phyloP scores from a whole-genome alignment of 2,113 vertebrate species.

The Bufo bufo region DNA sequence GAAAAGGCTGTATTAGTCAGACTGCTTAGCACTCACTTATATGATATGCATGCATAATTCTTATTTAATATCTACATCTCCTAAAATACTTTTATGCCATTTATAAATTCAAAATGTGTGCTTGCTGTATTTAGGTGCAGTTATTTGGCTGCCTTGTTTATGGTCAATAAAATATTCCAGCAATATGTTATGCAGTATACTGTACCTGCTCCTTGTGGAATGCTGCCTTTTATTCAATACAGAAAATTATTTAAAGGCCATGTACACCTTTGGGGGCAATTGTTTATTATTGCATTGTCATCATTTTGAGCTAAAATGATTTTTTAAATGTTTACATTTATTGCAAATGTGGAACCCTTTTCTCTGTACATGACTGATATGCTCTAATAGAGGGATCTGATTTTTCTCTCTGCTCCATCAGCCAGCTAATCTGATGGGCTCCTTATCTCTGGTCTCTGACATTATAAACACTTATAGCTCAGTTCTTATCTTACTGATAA shows the following conservation, averaged over 20 bases:
- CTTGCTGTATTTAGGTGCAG: conserved; percentile 24
- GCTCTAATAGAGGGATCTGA: too few species aligned
- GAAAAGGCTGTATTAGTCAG: conserved; percentile 12
- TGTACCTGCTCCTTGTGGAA: neutral
- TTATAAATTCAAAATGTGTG: conserved; percentile 5
- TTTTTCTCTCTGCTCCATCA: too few species aligned
- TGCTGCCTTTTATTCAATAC: neutral
- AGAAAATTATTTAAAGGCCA: neutral
- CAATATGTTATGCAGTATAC: conserved; percentile 14
- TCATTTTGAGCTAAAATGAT: too few species aligned
- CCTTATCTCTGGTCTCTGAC: too few species aligned
- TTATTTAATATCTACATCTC: neutral
- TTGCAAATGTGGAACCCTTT: too few species aligned
- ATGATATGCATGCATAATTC: conserved; percentile 26
- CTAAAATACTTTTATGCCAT: conserved; percentile 24
- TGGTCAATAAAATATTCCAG: conserved; percentile 12
- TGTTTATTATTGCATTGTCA: too few species aligned
- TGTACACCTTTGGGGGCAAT: too few species aligned
- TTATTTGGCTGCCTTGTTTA: conserved; percentile 19
- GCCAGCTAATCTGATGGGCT: too few species aligned
- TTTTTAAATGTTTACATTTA: too few species aligned
- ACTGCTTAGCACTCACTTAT: conserved; percentile 29
- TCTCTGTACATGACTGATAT: too few species aligned
- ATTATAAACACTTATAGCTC: too few species aligned
- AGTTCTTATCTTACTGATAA: too few species aligned